Evolutionary conservation across 2,888 invertebrate genomes (phyloP), one percentile per base, ranked within the genome.

Genomic region (Lasioglossum leucozonium): DNA sequence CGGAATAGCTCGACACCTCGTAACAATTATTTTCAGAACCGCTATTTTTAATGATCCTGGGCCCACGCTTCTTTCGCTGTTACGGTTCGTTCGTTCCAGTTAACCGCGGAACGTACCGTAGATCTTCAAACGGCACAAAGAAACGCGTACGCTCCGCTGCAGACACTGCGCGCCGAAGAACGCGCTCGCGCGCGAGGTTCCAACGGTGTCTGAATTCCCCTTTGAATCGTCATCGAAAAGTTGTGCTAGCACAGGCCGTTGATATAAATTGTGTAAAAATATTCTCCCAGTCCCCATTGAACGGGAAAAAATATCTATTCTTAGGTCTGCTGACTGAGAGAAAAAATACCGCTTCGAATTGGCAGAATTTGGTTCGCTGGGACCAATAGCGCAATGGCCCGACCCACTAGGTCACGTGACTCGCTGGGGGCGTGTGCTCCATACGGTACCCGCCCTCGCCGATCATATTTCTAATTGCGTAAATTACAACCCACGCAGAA

Each of bases 11-110:
- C 22, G 13, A 40, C 26, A 69, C 69, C 34, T 65, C 42, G 34
- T 74, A 51, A 58, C 42, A 69, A 42, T 77, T 80, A 77, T 80
- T 71, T 58, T 58, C 58, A 80, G 51, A 69, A 2, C 34, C 37
- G 55, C 55, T 72, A 72, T 72, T 72, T 78, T 78, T 42, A 55
- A 55, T 34, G 18, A 30, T 30, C 22, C 62, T 37, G 37, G 1
- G 34, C 40, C 65, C 65, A 65, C 65, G 65, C 30, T 65, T 34
- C 34, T 65, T 65, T 65, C 34, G 30, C 18, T 3, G 11, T 67
- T n/a, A 37, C 37, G 67, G 34, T 37, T 67, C 13, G 26, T 44
- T 40, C 34, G 37, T 65, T 8, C 65, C 34, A 18, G 65, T 65
- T 62, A 26, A 65, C 34, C 65, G 65, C 65, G 58, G 16, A 62